Conservation (phyloP, 2,888 invertebrate species). For the Pilophorus perplexus region DNA sequence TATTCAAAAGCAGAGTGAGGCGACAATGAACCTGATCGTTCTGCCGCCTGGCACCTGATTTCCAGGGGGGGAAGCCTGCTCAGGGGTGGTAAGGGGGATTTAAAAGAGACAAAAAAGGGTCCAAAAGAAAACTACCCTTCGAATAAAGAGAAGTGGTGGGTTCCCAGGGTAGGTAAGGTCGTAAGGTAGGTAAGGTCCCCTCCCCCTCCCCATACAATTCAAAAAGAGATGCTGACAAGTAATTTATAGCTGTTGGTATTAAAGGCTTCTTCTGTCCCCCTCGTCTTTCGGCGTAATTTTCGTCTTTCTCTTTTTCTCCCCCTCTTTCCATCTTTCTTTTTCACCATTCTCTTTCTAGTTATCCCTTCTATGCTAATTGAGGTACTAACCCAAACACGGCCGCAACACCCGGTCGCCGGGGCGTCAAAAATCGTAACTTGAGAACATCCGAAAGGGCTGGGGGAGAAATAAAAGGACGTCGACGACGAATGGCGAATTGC, state of each 20-base stretch:
- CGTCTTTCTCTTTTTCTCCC: slow-evolving; percentile 11
- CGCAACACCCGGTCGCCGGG: slow-evolving; percentile 26
- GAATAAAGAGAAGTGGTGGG: slow-evolving; percentile 14
- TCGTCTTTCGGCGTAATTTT: background rate
- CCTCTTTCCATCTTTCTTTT: slow-evolving; percentile 15
- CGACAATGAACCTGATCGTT: slow-evolving; percentile 28
- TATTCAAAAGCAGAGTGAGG: slow-evolving; percentile 18
- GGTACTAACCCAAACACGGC: slow-evolving; percentile 39
- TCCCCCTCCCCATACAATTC: slow-evolving; percentile 15
- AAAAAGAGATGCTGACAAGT: slow-evolving; percentile 44
- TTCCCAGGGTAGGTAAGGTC: slow-evolving; percentile 19
- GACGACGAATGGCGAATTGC: too few relatives aligned
- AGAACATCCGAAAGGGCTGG: background rate
- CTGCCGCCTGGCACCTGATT: slow-evolving; percentile 16
- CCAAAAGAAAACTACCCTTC: slow-evolving; percentile 13
- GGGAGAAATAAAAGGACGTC: too few relatives aligned
- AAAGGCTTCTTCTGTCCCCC: slow-evolving; percentile 18
- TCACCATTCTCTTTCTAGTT: slow-evolving; percentile 24
- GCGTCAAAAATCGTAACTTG: slow-evolving; percentile 26
- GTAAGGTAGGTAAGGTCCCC: too few relatives aligned
- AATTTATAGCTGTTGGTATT: slow-evolving; percentile 47
- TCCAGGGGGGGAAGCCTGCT: background rate
- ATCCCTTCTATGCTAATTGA: slow-evolving; percentile 37
- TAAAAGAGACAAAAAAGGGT: slow-evolving; percentile 10
- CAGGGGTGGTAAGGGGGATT: background rate